Conservation (phyloP, 2,888 invertebrate species). For the Monopis laevigella region DNA sequence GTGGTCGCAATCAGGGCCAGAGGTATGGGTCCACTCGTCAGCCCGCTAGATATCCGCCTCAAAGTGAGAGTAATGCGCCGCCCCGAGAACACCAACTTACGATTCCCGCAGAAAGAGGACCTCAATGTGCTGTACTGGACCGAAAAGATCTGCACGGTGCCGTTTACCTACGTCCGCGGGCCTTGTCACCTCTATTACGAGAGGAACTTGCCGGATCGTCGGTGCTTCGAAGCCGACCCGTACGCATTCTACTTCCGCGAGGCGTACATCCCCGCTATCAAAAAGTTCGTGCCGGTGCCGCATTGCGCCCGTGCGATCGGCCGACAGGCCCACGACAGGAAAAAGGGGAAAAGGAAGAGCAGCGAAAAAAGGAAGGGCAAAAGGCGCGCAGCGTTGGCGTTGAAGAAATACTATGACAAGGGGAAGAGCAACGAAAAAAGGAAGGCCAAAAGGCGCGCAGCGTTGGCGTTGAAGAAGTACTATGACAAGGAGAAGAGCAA, state of each 20-base stretch:
- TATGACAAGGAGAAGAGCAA: too few species aligned
- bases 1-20: conserved; percentile 8
- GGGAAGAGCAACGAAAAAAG: too few species aligned
- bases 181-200: conserved; percentile 40
- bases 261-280: neutral
- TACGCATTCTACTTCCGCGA: conserved; percentile 46
- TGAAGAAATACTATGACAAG: too few species aligned
- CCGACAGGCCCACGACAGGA: neutral
- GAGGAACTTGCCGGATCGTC: conserved; percentile 31
- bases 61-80: conserved; percentile 41
- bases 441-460: conserved; percentile 36
- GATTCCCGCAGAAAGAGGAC: conserved; percentile 28
- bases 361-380: conserved; percentile 62
- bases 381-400: neutral
- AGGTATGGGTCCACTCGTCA: conserved; percentile 16
- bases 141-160: conserved; percentile 29
- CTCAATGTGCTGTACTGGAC: conserved; percentile 20
- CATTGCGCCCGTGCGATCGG: neutral
- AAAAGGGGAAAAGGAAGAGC: too few species aligned
- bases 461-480: too few species aligned
- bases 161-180: conserved; percentile 30
- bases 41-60: conserved; percentile 31
- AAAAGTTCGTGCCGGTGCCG: neutral
- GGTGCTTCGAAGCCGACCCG: conserved; percentile 30
- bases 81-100: conserved; percentile 45